Conservation (phyloP, 2,888 invertebrate genomes). For the Leptinotarsa rubiginosa region DNA sequence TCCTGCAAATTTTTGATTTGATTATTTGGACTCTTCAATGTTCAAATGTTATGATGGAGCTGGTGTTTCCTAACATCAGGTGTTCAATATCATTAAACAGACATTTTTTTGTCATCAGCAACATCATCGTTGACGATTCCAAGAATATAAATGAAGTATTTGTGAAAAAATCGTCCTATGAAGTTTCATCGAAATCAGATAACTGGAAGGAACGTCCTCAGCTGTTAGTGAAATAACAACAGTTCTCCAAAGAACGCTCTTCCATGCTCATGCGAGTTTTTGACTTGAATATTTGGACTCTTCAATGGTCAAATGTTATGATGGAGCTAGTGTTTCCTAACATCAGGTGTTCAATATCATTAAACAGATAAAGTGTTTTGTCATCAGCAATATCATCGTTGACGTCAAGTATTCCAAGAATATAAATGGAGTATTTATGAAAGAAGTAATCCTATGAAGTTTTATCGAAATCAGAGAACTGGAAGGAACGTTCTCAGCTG, state of each 20-base stretch:
- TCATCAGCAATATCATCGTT: not conserved
- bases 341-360: no score
- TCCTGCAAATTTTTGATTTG: slow-evolving; percentile 27
- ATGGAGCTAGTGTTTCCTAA: no score
- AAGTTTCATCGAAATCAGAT: not conserved
- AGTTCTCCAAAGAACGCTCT: no score
- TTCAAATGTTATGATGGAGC: no score
- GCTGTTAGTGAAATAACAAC: not conserved
- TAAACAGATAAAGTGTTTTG: not conserved
- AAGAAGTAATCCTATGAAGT: not conserved
- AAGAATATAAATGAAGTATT: no score
- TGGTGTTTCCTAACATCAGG: no score
- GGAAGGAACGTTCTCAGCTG: not conserved
- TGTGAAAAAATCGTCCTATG: not conserved
- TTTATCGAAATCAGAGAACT: not conserved
- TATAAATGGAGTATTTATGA: not conserved
- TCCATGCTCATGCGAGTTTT: not conserved
- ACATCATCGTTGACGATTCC: no score
- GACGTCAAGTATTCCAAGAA: not conserved
- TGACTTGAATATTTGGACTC: slow-evolving; percentile 21
- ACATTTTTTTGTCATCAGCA: no score
- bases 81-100: no score
- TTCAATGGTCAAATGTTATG: no score
- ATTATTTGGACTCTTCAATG: no score
- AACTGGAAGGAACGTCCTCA: not conserved